Percentiles rank a stretch among this genome's conserved stretches.
These are phyloP conservation scores for Halcyon senegalensis DNA, from an alignment of 2,113 vertebrate genomes.

Conservation along the genomic window DNA sequence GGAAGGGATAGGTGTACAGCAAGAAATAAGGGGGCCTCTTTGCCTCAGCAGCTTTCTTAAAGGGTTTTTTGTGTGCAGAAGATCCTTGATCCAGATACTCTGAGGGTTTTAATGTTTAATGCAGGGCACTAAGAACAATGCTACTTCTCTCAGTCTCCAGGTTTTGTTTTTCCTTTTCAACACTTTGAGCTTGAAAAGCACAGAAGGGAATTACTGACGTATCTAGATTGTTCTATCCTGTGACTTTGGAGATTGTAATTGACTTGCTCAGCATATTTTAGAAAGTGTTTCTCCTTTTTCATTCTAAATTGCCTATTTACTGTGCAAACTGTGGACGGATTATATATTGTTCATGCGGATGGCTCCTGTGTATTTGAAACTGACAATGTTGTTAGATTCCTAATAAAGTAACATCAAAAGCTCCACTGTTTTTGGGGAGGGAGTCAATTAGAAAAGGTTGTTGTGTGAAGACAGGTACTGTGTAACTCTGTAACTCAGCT, in stretches of 20 bases:
- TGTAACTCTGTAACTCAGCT: slow-evolving; percentile 43
- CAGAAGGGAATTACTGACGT: background rate
- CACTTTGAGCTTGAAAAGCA: background rate
- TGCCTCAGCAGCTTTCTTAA: background rate
- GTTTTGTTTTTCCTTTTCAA: background rate
- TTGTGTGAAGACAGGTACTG: slow-evolving; percentile 38
- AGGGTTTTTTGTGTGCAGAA: background rate
- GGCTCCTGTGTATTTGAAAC: slow-evolving; percentile 19
- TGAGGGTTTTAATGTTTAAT: background rate
- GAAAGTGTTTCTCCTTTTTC: background rate
- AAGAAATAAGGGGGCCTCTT: background rate
- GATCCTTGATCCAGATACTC: background rate
- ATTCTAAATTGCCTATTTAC: background rate
- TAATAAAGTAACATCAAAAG: slow-evolving; percentile 50
- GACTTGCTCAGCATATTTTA: background rate
- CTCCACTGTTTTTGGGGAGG: slow-evolving; percentile 28
- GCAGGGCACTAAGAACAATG: background rate
- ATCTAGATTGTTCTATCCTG: background rate
- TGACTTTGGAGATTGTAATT: background rate
- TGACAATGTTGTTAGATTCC: background rate
- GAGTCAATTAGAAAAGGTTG: slow-evolving; percentile 27
- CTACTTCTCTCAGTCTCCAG: background rate
- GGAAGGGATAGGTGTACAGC: background rate
- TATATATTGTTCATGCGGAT: background rate
- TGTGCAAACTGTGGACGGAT: background rate